Evolutionary conservation across 2,113 vertebrate species (phyloP).

Genomic region (Osmerus eperlanus): DNA sequence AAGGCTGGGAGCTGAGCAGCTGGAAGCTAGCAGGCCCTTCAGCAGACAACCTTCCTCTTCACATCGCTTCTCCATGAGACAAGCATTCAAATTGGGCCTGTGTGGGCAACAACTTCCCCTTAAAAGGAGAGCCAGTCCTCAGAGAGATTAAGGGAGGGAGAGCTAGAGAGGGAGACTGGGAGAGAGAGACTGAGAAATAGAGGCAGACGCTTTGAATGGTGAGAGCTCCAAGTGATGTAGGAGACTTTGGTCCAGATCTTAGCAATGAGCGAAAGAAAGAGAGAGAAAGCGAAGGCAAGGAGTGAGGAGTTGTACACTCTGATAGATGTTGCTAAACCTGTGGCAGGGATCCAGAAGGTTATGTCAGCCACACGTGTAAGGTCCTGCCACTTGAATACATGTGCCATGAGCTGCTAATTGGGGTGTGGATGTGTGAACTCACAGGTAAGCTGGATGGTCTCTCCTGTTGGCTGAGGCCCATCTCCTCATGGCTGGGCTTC

Average conservation of each 20-base stretch:
- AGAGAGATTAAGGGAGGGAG: background rate
- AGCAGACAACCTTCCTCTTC: background rate
- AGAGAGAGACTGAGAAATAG: too few species aligned
- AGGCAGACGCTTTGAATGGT: too few species aligned
- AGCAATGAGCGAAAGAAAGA: background rate
- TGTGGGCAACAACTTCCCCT: background rate
- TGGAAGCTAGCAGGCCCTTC: background rate
- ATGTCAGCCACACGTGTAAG: background rate
- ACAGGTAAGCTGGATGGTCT: conserved; percentile 92
- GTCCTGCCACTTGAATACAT: background rate
- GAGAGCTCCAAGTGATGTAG: too few species aligned
- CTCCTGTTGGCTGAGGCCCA: conserved; percentile 89
- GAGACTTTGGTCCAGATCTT: too few species aligned
- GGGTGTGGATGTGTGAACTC: conserved; percentile 55
- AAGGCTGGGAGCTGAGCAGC: background rate
- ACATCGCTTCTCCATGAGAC: background rate
- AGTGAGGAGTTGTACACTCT: background rate
- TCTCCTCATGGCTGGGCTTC: conserved; percentile 89
- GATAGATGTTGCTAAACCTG: conserved; percentile 1
- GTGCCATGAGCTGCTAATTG: background rate
- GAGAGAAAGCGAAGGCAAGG: too few species aligned
- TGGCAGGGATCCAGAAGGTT: background rate
- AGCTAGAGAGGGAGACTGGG: too few species aligned
- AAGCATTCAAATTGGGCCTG: background rate
- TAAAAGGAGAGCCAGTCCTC: conserved; percentile 2